A percentile compares a stretch with the other conserved stretches of the same genome.
These are phyloP conservation scores for Dromas ardeola DNA, from an alignment of 2,113 vertebrate species.

Conservation along the genomic window DNA sequence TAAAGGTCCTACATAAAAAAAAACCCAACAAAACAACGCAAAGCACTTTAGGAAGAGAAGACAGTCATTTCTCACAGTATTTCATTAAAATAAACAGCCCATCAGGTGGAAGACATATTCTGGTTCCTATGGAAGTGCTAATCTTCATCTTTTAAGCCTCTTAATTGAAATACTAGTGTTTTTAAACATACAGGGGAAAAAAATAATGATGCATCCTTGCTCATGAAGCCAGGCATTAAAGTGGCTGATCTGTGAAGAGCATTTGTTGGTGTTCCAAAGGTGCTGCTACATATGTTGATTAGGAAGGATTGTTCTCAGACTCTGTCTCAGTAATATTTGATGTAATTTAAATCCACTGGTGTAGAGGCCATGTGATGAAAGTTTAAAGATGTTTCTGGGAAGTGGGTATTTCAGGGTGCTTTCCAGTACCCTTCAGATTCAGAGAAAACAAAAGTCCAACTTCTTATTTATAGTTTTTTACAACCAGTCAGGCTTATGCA, in stretches of 20 bases:
- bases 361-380: neutral
- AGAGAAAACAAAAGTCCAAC: neutral
- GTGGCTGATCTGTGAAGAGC: neutral
- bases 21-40: neutral
- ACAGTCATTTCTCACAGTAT: neutral
- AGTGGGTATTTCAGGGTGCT: neutral
- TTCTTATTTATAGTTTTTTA: neutral
- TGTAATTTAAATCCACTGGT: neutral
- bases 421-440: neutral
- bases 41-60: neutral
- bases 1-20: neutral
- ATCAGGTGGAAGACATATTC: neutral
- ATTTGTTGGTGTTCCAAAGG: neutral
- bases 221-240: neutral
- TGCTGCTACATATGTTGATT: neutral
- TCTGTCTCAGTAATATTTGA: neutral
- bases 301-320: neutral
- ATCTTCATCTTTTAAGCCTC: neutral
- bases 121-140: neutral
- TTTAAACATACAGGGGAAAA: neutral
- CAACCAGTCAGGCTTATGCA: neutral
- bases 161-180: neutral
- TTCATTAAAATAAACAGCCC: constrained; percentile 2
- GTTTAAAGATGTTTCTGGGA: neutral
- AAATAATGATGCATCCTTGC: neutral